Evolutionary conservation across 1,140 invertebrate genomes (phyloP), one percentile per base, ranked within the genome.

Genomic region (Arion vulgaris): DNA sequence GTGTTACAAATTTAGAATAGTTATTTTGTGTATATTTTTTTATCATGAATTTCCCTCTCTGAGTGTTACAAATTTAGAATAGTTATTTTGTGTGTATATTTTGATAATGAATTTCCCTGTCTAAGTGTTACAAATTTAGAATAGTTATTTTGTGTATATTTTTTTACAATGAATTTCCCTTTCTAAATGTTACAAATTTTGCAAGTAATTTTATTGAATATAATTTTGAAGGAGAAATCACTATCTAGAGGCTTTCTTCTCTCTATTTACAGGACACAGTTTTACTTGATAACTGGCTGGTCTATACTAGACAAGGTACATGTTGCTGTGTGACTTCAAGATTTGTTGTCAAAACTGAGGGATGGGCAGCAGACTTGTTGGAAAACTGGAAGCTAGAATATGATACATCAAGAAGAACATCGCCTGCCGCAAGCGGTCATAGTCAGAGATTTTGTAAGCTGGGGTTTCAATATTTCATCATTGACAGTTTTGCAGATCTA

Each of bases 281-380:
- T 32, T 7, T 32, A 17, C 62, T 66, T 32, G 28, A 32, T 32
- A 34, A 34, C n/a, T 66, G 62, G 62, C n/a, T 32, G 62, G n/a
- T 7, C 1, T 32, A 15, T 9, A 66, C 62, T 7, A 23, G 28
- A 66, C 62, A 66, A 34, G 62, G 32, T 17, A 66, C 11, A 1
- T 66, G 62, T 34, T 5, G 32, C 5, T 66, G 62, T 66, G 62
- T 66, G n/a, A 32, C n/a, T 7, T 66, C 62, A 66, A 28, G 28
- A 32, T 66, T 66, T 17, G 5, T 28, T 66, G 62, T 66, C 1
- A 66, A 17, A 66, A 66, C 62, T 32, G 28, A 13, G 11, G 62
- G 62, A 23, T 66, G 62, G 62, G 62, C 62, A 66, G 62, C 62
- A 66, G 62, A 34, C 28, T 28, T 66, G 62, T 66, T 66, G 32